Conservation (phyloP, 1,140 invertebrate genomes). For the Drosophila rhopaloa region DNA sequence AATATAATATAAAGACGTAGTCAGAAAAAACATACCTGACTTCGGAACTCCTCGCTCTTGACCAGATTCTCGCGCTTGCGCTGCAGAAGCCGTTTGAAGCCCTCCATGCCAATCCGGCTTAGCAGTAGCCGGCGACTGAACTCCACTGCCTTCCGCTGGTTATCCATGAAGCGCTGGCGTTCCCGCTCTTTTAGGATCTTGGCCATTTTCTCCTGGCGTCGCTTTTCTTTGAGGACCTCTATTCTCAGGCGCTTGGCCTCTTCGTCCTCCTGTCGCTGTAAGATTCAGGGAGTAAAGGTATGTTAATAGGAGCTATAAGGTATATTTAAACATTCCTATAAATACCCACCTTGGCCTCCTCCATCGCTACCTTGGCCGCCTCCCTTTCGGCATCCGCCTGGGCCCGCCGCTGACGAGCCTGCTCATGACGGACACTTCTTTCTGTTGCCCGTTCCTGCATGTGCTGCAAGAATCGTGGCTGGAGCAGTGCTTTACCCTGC, state of each 20-base stretch:
- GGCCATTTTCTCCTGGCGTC: conserved; percentile 87
- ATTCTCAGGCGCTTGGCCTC: conserved; percentile 87
- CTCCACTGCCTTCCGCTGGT: conserved; percentile 86
- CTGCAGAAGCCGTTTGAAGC: conserved; percentile 85
- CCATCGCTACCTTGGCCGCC: conserved; percentile 85
- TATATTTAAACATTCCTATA: no score
- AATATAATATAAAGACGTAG: no score
- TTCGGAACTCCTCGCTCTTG: conserved; percentile 84
- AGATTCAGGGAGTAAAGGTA: neutral
- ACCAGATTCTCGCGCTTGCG: conserved; percentile 85
- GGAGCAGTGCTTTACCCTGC: conserved; percentile 86
- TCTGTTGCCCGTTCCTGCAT: conserved; percentile 88
- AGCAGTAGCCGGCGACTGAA: conserved; percentile 86
- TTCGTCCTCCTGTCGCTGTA: conserved; percentile 85
- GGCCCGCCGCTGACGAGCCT: conserved; percentile 87
- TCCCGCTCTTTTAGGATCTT: conserved; percentile 86
- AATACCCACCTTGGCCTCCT: conserved; percentile 84
- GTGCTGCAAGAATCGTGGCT: conserved; percentile 87
- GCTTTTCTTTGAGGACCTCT: conserved; percentile 86
- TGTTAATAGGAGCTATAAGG: neutral
- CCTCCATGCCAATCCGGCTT: conserved; percentile 85
- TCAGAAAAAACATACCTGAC: neutral
- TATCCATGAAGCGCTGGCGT: conserved; percentile 85
- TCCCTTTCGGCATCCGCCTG: conserved; percentile 87
- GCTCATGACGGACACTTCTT: conserved; percentile 87